Evolutionary conservation across 30 jellyfish, hydroid and myxozoan species (phyloP), one percentile per base, ranked within the genome.

Genomic region (Aurelia aurita): DNA sequence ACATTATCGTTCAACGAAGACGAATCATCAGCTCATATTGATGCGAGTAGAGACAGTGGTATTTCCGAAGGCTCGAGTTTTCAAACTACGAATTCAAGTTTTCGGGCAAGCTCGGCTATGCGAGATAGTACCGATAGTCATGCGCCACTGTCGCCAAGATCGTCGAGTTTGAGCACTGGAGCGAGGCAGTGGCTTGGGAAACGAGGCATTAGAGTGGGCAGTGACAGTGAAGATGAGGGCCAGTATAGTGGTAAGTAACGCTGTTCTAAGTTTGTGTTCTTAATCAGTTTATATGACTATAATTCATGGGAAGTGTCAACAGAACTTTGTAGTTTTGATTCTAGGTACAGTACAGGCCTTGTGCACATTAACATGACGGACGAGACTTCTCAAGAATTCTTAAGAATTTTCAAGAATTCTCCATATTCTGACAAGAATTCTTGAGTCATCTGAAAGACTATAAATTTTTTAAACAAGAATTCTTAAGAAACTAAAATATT

Each of bases 11-110:
- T 47, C 53, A 43, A 43, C n/a, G 91, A 67, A 29, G 91, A 57
- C 18, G 85, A 67, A 14, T 63, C 82, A 4, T 80, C 69, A 15
- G 29, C 54, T 20, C 72, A 31, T 19, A 45, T 81, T 31, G 97
- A 92, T 74, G 70, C 81, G 1, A 92, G 98, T 70, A 81, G 92
- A 74, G 98, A 92, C 85, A 87, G 97, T 92, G 98, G 98, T 12
- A 74, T 92, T 25, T 92, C 98, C 13, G 98, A 91, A 55, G 91
- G 96, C 70, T 20, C 78, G 69, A 76, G 89, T 59, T 68, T 77
- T 39, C 54, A 7, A 59, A 69, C 93, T 45, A 64, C 58, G 20
- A 61, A 62, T 49, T 62, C 81, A 23, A 78, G 86, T 25, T 26
- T 57, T 57, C 78, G 66, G 26, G 45, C 75, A 29, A 29, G 46